Percentiles rank a stretch among this genome's conserved stretches.
These are phyloP conservation scores for Oryzias javanicus DNA, from an alignment of 2,113 vertebrate genomes.

Conservation along the genomic window DNA sequence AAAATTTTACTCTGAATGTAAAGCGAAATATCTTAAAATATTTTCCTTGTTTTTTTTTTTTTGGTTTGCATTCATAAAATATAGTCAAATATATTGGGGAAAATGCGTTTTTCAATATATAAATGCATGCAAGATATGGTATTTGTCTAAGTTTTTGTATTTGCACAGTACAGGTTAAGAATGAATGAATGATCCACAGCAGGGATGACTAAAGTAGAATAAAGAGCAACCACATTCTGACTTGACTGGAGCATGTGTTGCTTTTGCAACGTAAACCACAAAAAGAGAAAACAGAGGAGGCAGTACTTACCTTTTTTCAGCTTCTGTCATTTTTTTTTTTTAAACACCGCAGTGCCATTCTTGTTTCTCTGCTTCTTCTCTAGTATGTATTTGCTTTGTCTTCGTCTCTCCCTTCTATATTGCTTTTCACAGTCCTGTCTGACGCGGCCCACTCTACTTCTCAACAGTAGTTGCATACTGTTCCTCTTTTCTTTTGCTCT, in stretches of 20 bases:
- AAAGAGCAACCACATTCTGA: conserved; percentile 63
- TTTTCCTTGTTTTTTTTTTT: too few relatives aligned
- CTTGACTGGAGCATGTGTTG: conserved; percentile 46
- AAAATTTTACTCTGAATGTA: too few relatives aligned
- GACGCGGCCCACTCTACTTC: conserved; percentile 21
- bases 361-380: conserved; percentile 35
- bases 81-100: too few relatives aligned
- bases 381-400: conserved; percentile 18
- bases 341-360: conserved; percentile 34
- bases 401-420: conserved; percentile 25
- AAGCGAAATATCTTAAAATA: too few relatives aligned
- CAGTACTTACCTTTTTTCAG: conserved; percentile 36
- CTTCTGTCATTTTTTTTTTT: conserved; percentile 48
- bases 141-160: background rate
- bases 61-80: too few relatives aligned
- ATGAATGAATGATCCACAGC: conserved; percentile 47
- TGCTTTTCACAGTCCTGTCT: conserved; percentile 27
- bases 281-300: conserved; percentile 33
- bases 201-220: conserved; percentile 55
- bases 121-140: too few relatives aligned
- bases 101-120: too few relatives aligned
- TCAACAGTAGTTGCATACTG: conserved; percentile 30
- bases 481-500: conserved; percentile 20
- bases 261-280: conserved; percentile 54
- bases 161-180: conserved; percentile 13